A percentile compares a stretch with the other conserved stretches of the same genome.
Evolutionary conservation across 2,797 vertebrate species (phyloP).

Genomic region (Eurystomus glaucurus): DNA sequence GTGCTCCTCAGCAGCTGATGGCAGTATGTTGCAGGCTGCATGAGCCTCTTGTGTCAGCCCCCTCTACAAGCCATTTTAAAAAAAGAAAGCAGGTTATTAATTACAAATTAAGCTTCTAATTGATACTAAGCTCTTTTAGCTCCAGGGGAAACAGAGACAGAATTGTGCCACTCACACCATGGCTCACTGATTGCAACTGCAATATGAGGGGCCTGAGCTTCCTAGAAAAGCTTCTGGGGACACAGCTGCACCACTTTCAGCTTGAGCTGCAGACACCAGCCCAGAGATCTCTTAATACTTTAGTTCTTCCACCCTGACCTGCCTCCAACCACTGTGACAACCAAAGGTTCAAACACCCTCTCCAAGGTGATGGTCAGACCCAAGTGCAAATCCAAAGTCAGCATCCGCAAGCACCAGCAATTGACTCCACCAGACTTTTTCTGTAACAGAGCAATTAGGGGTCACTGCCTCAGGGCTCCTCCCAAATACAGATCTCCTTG

Average conservation of each 20-base stretch:
- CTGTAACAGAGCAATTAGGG: not conserved
- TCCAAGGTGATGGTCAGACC: not conserved
- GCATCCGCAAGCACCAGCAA: not conserved
- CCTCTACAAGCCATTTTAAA: not conserved
- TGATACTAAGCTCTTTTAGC: not conserved
- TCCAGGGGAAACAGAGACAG: not conserved
- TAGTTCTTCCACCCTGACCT: not conserved
- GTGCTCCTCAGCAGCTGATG: fast-evolving
- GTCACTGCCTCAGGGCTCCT: not conserved
- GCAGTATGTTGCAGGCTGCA: fast-evolving
- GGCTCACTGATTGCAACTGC: not conserved
- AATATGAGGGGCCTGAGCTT: not conserved
- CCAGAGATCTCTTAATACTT: not conserved
- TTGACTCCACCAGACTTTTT: not conserved
- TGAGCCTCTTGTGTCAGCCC: not conserved
- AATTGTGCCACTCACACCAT: not conserved
- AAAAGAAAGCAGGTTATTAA: not conserved
- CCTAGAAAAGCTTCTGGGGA: not conserved
- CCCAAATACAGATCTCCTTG: not conserved
- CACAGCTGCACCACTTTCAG: fast-evolving
- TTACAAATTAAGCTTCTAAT: slow-evolving; percentile 41
- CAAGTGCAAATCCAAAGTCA: not conserved
- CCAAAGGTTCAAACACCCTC: not conserved
- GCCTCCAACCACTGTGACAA: not conserved
- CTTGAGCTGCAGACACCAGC: fast-evolving